Conservation (phyloP, 64 coral and sea anemone genomes). For the Montipora capricornis region DNA sequence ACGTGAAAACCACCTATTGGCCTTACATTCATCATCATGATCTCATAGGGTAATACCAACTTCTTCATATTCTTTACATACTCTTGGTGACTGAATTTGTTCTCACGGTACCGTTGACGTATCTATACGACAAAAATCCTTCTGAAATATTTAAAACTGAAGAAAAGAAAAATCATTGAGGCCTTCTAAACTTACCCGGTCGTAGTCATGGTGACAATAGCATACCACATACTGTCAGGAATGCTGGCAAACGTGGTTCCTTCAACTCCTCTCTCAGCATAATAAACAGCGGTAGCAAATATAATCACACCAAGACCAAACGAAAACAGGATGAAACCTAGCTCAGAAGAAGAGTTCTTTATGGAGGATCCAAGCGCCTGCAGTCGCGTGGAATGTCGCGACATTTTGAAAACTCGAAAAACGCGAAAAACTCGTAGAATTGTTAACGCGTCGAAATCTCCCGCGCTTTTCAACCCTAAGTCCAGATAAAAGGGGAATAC, state of each 20-base stretch:
- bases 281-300: conserved; percentile 95
- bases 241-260: conserved; percentile 89
- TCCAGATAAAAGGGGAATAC: conserved; percentile 90
- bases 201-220: conserved; percentile 94
- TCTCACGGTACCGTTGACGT: too few relatives aligned
- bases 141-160: too few relatives aligned
- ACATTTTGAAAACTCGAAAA: conserved; percentile 94
- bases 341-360: conserved; percentile 91
- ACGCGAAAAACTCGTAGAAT: conserved; percentile 85
- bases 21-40: too few relatives aligned
- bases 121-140: too few relatives aligned
- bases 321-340: conserved; percentile 94
- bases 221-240: conserved; percentile 96
- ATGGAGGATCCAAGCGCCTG: conserved; percentile 86
- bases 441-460: conserved; percentile 65
- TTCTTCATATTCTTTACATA: too few relatives aligned
- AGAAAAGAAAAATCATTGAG: too few relatives aligned
- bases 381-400: conserved; percentile 81
- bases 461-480: conserved; percentile 61
- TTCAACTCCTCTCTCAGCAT: conserved; percentile 81
- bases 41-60: too few relatives aligned
- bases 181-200: conserved; percentile 75
- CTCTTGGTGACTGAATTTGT: too few relatives aligned
- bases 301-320: conserved; percentile 91
- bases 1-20: too few relatives aligned